Evolutionary conservation across 2,797 vertebrate genomes (phyloP).

Genomic region (Acrocephalus scirpaceus): DNA sequence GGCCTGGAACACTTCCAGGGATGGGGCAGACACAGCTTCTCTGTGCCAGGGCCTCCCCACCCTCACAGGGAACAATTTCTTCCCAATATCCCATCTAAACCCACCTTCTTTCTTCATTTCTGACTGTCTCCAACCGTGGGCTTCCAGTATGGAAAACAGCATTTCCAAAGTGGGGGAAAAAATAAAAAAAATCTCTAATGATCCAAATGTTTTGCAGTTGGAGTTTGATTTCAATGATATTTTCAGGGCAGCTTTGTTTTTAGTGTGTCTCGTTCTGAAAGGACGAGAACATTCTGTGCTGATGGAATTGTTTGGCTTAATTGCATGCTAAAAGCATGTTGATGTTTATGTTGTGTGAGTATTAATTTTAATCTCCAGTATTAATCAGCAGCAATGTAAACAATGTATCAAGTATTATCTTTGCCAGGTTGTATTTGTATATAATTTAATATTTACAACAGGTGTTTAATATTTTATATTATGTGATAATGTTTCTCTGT

Average conservation of each 20-base stretch:
- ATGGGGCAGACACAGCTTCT: neutral
- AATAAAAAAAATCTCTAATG: neutral
- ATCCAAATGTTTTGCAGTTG: neutral
- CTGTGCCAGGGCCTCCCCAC: neutral
- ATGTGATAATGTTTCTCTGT: neutral
- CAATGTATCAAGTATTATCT: constrained; percentile 19
- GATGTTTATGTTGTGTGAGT: constrained; percentile 52
- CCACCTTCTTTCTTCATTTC: neutral
- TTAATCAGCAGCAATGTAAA: constrained; percentile 60
- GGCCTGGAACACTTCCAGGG: neutral
- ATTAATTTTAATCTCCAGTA: constrained; percentile 63
- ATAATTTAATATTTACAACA: constrained; percentile 45
- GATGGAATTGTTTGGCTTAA: constrained; percentile 34
- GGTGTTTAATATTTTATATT: constrained; percentile 61
- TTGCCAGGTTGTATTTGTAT: constrained; percentile 10
- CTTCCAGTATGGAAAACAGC: neutral
- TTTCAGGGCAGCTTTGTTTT: constrained; percentile 37
- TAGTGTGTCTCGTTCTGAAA: neutral
- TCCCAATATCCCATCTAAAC: neutral
- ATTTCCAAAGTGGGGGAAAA: neutral
- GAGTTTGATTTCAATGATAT: neutral
- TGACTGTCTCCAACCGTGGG: neutral
- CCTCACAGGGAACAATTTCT: neutral
- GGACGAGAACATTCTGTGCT: constrained; percentile 37
- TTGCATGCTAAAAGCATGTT: constrained; percentile 51